Conservation (phyloP, 2,888 invertebrate genomes). For the Andrena minutula region DNA sequence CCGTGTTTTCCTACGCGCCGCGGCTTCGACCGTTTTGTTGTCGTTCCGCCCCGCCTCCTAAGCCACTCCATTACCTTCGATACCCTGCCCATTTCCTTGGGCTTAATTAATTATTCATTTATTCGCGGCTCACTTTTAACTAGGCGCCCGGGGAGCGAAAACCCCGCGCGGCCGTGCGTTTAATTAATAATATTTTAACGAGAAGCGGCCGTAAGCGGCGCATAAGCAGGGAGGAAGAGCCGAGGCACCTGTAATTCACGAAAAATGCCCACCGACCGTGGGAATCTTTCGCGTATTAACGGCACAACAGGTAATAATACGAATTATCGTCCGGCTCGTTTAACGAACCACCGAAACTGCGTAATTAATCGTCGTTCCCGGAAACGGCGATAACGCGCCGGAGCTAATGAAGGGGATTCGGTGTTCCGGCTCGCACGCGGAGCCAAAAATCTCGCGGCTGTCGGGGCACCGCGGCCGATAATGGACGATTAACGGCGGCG, state of each 20-base stretch:
- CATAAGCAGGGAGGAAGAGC: background rate
- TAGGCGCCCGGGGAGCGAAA: background rate
- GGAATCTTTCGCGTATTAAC: constrained; percentile 22
- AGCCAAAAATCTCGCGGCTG: background rate
- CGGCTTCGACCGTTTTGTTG: constrained; percentile 61
- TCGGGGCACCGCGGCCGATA: background rate
- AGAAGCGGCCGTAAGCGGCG: background rate
- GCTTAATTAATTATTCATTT: constrained; percentile 70
- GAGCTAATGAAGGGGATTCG: constrained; percentile 3
- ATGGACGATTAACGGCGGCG: constrained; percentile 6
- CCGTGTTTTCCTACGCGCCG: constrained; percentile 63
- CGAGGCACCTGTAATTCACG: constrained; percentile 4
- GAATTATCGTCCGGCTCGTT: constrained; percentile 4
- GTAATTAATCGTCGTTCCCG: constrained; percentile 40
- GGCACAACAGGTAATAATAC: constrained; percentile 4
- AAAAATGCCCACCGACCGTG: constrained; percentile 8
- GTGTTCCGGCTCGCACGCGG: background rate
- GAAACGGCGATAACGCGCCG: background rate
- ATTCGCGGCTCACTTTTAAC: constrained; percentile 49
- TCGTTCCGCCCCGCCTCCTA: constrained; percentile 56
- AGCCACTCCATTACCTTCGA: constrained; percentile 70
- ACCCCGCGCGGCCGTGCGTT: constrained; percentile 8
- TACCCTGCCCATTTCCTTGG: constrained; percentile 63
- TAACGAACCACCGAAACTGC: constrained; percentile 14
- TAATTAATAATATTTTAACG: constrained; percentile 43